A percentile compares a stretch with the other conserved stretches of the same genome.
Evolutionary conservation across 2,888 invertebrate genomes (phyloP).

Genomic region (Oasisia sp.): DNA sequence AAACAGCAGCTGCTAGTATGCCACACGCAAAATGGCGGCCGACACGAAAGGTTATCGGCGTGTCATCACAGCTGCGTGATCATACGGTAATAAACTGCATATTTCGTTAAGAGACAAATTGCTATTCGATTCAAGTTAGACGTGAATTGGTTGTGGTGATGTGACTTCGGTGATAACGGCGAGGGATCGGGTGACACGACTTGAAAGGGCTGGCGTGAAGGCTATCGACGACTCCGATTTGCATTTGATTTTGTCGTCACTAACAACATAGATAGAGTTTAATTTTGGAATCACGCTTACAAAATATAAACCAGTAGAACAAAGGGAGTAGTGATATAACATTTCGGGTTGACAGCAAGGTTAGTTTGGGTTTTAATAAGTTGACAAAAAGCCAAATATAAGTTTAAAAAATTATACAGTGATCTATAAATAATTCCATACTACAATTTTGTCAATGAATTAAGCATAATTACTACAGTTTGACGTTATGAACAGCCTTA

Average conservation of each 20-base stretch:
- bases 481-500: no score
- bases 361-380: no score
- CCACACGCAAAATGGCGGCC: background rate
- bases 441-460: no score
- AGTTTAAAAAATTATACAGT: no score
- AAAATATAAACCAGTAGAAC: no score
- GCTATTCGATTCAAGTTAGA: background rate
- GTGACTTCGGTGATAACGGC: background rate
- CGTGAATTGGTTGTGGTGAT: background rate
- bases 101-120: background rate
- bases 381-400: no score
- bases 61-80: background rate
- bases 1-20: background rate
- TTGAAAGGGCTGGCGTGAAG: background rate
- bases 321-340: no score
- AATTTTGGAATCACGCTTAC: no score
- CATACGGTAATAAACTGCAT: background rate
- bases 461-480: no score
- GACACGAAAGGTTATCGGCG: background rate
- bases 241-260: background rate
- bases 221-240: background rate
- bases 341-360: no score
- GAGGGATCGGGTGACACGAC: background rate
- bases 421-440: no score
- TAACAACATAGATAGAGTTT: background rate